phyloP scores from a whole-genome alignment of 2,888 invertebrate species.

The Phortica magna region DNA sequence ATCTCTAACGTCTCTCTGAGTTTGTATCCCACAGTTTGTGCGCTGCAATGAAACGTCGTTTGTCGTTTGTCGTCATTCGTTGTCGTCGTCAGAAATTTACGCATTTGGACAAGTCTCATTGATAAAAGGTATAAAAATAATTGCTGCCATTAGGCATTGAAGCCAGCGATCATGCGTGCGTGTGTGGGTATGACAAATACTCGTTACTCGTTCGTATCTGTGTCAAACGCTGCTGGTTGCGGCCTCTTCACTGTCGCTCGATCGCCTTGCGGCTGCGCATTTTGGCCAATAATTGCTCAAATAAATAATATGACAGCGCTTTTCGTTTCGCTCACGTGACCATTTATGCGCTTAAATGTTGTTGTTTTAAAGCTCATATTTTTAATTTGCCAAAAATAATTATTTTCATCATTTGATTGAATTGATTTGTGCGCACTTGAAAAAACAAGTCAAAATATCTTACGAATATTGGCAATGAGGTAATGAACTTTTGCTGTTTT shows the following conservation, averaged over 20 bases:
- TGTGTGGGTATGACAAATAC: constrained; percentile 16
- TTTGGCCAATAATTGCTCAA: too few species aligned
- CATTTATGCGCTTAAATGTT: too few species aligned
- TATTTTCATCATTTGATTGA: too few species aligned
- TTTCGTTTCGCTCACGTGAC: too few species aligned
- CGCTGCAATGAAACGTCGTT: constrained; percentile 2
- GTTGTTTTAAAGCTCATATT: too few species aligned
- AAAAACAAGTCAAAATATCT: too few species aligned
- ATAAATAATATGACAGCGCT: too few species aligned
- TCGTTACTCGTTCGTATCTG: constrained; percentile 22
- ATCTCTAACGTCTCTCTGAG: not conserved
- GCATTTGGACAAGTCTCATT: constrained; percentile 56
- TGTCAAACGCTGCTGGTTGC: constrained; percentile 1
- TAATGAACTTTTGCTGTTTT: too few species aligned
- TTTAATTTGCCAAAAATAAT: too few species aligned
- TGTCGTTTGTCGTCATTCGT: constrained; percentile 24
- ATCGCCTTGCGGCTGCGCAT: not conserved
- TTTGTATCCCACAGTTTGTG: not conserved
- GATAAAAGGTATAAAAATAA: constrained; percentile 69
- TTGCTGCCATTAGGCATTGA: constrained; percentile 65
- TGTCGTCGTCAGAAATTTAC: constrained; percentile 38
- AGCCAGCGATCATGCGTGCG: constrained; percentile 47
- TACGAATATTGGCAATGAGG: too few species aligned
- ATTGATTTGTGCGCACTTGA: too few species aligned
- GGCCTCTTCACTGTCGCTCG: not conserved